Evolutionary conservation across 2,888 invertebrate genomes (phyloP), one percentile per base, ranked within the genome.

Genomic region (Pammene aurita): DNA sequence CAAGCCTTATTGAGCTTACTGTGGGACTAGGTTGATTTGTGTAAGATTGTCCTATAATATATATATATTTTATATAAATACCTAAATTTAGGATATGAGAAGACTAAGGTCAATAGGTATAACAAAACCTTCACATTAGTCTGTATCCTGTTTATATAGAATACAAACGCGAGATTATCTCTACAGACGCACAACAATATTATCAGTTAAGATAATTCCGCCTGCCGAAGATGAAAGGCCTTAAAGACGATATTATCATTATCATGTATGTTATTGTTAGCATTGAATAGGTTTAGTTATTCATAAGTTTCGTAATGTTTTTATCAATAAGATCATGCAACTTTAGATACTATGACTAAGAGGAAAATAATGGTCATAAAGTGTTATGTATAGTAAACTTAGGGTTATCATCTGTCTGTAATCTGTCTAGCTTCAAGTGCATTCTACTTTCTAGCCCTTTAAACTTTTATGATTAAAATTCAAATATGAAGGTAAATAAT

Each of bases 131-230:
- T 48, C 48, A 9, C 11, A 13, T 18, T 42, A 7, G 38, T 26
- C 34, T 9, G 9, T 44, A n/a, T 58, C 58, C 58, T 42, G 58
- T 58, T n/a, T 34, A 44, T 44, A 44, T 26, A 44, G 42, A 57
- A 58, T 58, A 58, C 42, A 58, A 44, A 58, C 26, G 34, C 10
- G 26, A 58, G 44, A 58, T 58, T 58, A 58, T 58, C 44, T 58
- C 26, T 26, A 55, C 55, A 6, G 16, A 18, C 26, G n/a, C 26
- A 58, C 13, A 58, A 44, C n/a, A 58, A 44, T 26, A n/a, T 44
- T 58, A 58, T 46, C 58, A 58, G 34, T 44, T 44, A 10, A 44
- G 44, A 57, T 57, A 57, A 57, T n/a, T n/a, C 10, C n/a, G n/a
- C n/a, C n/a, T n/a, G n/a, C n/a, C n/a, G n/a, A n/a, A 18, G 13